Conservation (phyloP, 2,888 invertebrate species). For the Temnothorax rugatulus region DNA sequence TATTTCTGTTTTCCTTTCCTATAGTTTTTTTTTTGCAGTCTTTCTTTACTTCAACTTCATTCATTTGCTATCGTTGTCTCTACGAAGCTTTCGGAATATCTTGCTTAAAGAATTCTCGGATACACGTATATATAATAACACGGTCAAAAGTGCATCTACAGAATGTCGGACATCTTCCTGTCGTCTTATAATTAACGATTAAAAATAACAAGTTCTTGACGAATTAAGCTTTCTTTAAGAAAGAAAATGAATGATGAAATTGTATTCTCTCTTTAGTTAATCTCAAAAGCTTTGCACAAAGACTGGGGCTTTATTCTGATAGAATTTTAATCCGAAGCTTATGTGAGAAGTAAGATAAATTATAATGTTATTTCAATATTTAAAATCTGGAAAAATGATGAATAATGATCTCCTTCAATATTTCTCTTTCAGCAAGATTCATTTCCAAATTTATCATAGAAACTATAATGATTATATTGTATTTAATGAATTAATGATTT, state of each 20-base stretch:
- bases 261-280: conserved; percentile 4
- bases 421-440: not conserved
- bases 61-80: conserved; percentile 75
- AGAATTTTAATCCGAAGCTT: conserved; percentile 29
- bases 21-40: conserved; percentile 33
- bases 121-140: conserved; percentile 15
- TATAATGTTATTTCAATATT: conserved; percentile 30
- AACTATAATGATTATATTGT: not conserved
- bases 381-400: not conserved
- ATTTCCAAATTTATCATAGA: not conserved
- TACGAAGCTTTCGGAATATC: conserved; percentile 71
- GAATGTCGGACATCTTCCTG: not conserved
- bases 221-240: conserved; percentile 12
- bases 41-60: conserved; percentile 52
- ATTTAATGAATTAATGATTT: not conserved
- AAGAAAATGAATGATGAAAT: conserved; percentile 7
- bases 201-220: conserved; percentile 11
- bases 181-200: conserved; percentile 3
- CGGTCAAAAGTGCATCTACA: not conserved
- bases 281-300: conserved; percentile 2
- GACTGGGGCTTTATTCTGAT: conserved; percentile 3
- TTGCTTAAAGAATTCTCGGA: conserved; percentile 69
- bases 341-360: conserved; percentile 4
- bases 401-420: not conserved
- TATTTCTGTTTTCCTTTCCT: not conserved